phyloP scores from a whole-genome alignment of 2,113 vertebrate species.

The Neogale vison region DNA sequence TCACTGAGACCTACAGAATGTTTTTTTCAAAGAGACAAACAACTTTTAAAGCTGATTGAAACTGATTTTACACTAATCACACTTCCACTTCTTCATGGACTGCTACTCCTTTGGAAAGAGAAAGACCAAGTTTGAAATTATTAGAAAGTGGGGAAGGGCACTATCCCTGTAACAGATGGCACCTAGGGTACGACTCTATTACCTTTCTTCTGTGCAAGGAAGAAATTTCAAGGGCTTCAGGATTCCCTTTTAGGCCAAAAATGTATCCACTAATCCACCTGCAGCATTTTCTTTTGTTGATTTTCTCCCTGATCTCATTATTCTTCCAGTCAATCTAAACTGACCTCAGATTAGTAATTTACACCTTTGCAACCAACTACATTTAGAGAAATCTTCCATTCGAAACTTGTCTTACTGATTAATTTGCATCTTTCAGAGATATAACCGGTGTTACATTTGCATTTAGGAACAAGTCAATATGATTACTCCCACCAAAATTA shows the following conservation, averaged over 20 bases:
- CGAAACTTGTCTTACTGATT: slow-evolving; percentile 18
- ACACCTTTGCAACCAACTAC: slow-evolving; percentile 46
- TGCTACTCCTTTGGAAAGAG: neutral
- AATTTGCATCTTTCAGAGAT: slow-evolving; percentile 47
- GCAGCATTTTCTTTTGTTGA: slow-evolving; percentile 17
- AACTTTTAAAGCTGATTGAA: neutral
- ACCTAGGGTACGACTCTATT: neutral
- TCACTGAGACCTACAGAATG: neutral
- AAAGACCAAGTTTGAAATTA: neutral
- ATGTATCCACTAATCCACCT: neutral
- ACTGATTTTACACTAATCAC: neutral
- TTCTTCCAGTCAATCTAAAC: slow-evolving; percentile 33
- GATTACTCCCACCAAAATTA: neutral
- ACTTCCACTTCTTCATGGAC: neutral
- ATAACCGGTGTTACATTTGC: neutral
- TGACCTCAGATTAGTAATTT: neutral
- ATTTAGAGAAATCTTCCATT: slow-evolving; percentile 41
- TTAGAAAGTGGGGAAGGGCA: neutral
- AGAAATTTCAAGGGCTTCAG: neutral
- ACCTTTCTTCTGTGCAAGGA: neutral
- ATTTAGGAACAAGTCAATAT: slow-evolving; percentile 41
- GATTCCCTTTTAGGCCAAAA: neutral
- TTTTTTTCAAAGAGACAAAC: neutral
- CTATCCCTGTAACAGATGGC: neutral
- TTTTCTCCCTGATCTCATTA: slow-evolving; percentile 33